Evolutionary conservation across 2,888 invertebrate genomes (phyloP).

Genomic region (Agrochola circellaris): DNA sequence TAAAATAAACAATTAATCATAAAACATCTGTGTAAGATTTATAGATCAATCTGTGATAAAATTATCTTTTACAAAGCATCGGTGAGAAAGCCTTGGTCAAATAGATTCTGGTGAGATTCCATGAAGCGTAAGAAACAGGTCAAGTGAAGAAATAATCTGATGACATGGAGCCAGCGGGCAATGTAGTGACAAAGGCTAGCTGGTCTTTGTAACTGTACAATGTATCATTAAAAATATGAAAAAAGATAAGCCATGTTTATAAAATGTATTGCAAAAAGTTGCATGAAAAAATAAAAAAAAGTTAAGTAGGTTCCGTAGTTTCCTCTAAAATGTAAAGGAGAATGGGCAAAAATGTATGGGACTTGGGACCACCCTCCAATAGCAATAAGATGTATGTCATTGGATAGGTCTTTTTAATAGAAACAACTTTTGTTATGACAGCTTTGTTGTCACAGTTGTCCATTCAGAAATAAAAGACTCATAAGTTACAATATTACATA

Average conservation of each 20-base stretch:
- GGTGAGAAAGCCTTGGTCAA: slow-evolving; percentile 21
- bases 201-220: not conserved
- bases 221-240: not conserved
- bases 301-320: not conserved
- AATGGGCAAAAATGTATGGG: no score
- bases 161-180: slow-evolving; percentile 30
- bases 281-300: not conserved
- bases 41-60: slow-evolving; percentile 9
- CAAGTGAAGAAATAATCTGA: slow-evolving; percentile 61
- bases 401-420: no score
- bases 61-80: slow-evolving; percentile 32
- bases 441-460: no score
- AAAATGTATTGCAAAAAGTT: not conserved
- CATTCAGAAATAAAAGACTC: no score
- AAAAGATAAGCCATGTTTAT: not conserved
- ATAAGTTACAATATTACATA: no score
- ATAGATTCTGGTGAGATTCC: slow-evolving; percentile 53
- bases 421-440: no score
- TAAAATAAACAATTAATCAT: not conserved
- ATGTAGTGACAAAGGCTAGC: slow-evolving; percentile 18
- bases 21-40: not conserved
- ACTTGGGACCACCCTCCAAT: no score
- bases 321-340: not conserved
- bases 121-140: slow-evolving; percentile 60
- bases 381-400: no score